Conservation (phyloP, 1,140 invertebrate species). For the Holotrichia oblita region DNA sequence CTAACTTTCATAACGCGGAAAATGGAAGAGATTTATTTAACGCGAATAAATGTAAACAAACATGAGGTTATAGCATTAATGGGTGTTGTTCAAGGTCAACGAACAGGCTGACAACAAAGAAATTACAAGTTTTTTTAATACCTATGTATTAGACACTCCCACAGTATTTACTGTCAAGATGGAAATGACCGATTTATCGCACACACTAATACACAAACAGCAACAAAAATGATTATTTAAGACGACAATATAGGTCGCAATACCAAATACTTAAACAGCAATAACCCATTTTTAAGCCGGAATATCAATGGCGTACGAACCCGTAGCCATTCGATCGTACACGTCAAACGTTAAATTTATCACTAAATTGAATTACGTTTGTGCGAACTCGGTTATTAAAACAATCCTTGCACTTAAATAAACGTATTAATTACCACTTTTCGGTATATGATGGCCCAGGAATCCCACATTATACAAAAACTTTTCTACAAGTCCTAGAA, state of each 20-base stretch:
- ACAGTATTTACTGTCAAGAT: conserved; percentile 36
- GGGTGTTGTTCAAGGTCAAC: conserved; percentile 53
- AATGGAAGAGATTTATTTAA: not conserved
- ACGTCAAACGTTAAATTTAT: conserved; percentile 52
- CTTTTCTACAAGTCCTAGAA: conserved; percentile 50
- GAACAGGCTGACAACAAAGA: conserved; percentile 54
- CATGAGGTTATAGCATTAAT: conserved; percentile 43
- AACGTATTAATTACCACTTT: conserved; percentile 56
- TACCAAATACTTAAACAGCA: not conserved
- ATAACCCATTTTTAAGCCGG: conserved; percentile 20
- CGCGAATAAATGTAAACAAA: conserved; percentile 38
- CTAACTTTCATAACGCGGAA: not conserved
- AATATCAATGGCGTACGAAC: conserved; percentile 51
- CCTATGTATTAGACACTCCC: conserved; percentile 47
- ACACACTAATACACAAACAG: not conserved
- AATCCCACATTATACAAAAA: conserved; percentile 59
- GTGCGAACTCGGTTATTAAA: conserved; percentile 46
- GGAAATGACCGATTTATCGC: conserved; percentile 15
- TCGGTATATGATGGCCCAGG: conserved; percentile 52
- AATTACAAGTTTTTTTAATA: conserved; percentile 45
- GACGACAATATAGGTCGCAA: not conserved
- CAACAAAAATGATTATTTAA: conserved; percentile 16
- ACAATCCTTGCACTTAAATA: conserved; percentile 45
- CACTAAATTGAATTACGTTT: conserved; percentile 52
- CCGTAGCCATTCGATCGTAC: conserved; percentile 49